These are phyloP conservation scores for Forbesichthys agassizii DNA, from an alignment of 2,113 vertebrate species.

Conservation along the genomic window DNA sequence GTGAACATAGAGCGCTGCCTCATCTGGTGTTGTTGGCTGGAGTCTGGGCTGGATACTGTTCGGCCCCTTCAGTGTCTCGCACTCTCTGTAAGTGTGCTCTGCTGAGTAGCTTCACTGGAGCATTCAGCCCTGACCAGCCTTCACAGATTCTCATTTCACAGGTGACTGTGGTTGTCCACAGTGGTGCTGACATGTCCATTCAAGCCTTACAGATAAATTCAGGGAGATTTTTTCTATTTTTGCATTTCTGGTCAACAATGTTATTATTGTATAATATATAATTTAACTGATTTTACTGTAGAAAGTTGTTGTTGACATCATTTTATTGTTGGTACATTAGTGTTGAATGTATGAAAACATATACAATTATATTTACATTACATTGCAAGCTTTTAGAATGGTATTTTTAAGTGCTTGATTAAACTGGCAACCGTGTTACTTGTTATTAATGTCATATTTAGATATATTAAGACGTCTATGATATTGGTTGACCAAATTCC, in stretches of 20 bases:
- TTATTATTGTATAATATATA: constrained; percentile 19
- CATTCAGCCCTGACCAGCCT: constrained; percentile 69
- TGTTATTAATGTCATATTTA: not conserved
- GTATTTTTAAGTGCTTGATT: not conserved
- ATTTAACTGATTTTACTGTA: constrained; percentile 7
- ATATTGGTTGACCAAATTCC: too few species aligned
- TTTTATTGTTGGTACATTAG: not conserved
- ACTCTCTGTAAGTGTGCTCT: constrained; percentile 64
- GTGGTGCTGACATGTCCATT: constrained; percentile 62
- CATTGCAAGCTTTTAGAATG: constrained; percentile 7
- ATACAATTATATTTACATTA: constrained; percentile 14
- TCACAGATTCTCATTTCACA: constrained; percentile 79
- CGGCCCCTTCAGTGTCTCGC: constrained; percentile 60
- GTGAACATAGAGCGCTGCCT: constrained; percentile 39
- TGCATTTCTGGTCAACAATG: constrained; percentile 59
- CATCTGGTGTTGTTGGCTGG: constrained; percentile 54
- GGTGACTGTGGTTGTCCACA: constrained; percentile 74
- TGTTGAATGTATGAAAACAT: constrained; percentile 17
- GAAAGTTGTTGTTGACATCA: not conserved
- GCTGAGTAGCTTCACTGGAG: constrained; percentile 62
- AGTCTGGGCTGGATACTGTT: constrained; percentile 11
- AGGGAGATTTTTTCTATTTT: constrained; percentile 52
- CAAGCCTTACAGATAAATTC: constrained; percentile 67
- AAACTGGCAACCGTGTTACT: not conserved
- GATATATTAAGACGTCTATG: too few species aligned